These are phyloP conservation scores for Bubo blakistoni DNA, from an alignment of 2,113 vertebrate species.

Conservation along the genomic window DNA sequence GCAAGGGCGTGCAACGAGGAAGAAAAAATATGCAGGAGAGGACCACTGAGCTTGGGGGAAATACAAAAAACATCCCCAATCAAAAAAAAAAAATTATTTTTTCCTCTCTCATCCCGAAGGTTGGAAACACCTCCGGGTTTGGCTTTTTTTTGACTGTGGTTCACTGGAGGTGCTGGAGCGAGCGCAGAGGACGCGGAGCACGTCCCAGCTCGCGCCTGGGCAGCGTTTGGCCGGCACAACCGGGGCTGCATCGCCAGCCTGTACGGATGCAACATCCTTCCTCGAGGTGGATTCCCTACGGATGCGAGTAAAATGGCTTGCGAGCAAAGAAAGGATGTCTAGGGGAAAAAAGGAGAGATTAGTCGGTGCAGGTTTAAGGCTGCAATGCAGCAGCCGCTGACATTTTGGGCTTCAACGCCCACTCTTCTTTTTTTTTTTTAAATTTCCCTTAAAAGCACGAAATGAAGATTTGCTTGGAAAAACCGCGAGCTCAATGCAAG, in stretches of 20 bases:
- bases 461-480: constrained; percentile 22
- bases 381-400: constrained; percentile 53
- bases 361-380: constrained; percentile 50
- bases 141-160: neutral
- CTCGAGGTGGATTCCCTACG: constrained; percentile 34
- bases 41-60: neutral
- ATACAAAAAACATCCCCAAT: neutral
- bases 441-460: neutral
- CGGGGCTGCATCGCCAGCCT: neutral
- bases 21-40: neutral
- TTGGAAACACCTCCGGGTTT: neutral
- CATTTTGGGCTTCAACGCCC: constrained; percentile 43
- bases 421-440: neutral
- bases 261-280: constrained; percentile 2
- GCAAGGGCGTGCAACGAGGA: neutral
- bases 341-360: constrained; percentile 37
- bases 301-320: constrained; percentile 20
- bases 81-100: neutral
- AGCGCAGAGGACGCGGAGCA: neutral
- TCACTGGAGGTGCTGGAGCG: neutral
- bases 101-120: constrained; percentile 6
- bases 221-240: neutral
- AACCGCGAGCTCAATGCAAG: neutral
- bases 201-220: neutral
- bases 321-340: constrained; percentile 33